phyloP scores from a whole-genome alignment of 2,797 vertebrate species.

The Fistularia tabacaria region DNA sequence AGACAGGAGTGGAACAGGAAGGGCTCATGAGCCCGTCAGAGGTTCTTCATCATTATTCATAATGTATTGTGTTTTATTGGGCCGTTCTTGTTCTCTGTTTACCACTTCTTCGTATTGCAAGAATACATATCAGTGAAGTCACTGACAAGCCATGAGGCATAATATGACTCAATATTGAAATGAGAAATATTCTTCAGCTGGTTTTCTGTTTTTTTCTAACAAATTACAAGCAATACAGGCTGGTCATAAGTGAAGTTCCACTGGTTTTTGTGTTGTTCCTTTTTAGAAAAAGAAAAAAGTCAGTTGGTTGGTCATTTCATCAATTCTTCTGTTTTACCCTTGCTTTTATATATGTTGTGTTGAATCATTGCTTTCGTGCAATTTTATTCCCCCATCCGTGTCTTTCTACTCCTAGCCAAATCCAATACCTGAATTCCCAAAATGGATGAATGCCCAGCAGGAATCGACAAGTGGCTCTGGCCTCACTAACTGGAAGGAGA shows the following conservation, averaged over 20 bases:
- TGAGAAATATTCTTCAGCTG: no score
- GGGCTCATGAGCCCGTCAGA: slow-evolving; percentile 28
- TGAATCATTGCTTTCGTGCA: slow-evolving; percentile 23
- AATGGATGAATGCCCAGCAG: slow-evolving; percentile 24
- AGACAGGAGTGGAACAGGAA: slow-evolving; percentile 61
- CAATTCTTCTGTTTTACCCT: slow-evolving; percentile 5
- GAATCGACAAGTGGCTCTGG: slow-evolving; percentile 8
- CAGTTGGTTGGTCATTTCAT: slow-evolving; percentile 12
- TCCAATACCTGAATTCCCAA: slow-evolving; percentile 35
- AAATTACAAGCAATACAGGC: slow-evolving; percentile 4
- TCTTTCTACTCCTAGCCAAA: slow-evolving; percentile 40
- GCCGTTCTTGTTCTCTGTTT: slow-evolving; percentile 25
- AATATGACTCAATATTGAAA: no score
- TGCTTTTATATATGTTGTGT: slow-evolving; percentile 14
- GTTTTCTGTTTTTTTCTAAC: background rate
- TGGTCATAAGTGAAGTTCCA: slow-evolving; percentile 1
- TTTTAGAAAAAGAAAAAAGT: slow-evolving; percentile 1
- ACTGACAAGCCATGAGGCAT: background rate
- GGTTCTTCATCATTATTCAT: slow-evolving; percentile 49
- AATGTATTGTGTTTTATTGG: slow-evolving; percentile 18
- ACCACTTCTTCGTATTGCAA: slow-evolving; percentile 26
- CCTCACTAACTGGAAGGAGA: slow-evolving; percentile 10
- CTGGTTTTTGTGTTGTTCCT: background rate
- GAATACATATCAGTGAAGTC: slow-evolving; percentile 15
- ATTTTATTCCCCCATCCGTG: slow-evolving; percentile 33